These are phyloP conservation scores for Amniataba percoides DNA, from an alignment of 2,797 vertebrate genomes.

Conservation along the genomic window DNA sequence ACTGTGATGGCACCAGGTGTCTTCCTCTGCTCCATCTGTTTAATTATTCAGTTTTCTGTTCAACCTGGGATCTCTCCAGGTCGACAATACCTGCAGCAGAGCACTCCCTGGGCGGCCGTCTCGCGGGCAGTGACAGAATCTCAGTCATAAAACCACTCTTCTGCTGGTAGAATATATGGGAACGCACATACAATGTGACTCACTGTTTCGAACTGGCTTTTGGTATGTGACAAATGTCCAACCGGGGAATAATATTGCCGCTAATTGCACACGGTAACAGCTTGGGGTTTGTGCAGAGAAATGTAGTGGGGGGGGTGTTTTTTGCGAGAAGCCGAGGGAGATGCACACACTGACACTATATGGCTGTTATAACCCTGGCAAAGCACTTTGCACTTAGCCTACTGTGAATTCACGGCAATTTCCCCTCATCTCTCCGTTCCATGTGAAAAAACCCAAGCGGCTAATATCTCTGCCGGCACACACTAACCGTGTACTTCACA, in stretches of 20 bases:
- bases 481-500: constrained; percentile 26
- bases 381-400: constrained; percentile 54
- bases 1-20: constrained; percentile 74
- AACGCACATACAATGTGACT: constrained; percentile 43
- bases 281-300: constrained; percentile 50
- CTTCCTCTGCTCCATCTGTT: constrained; percentile 77
- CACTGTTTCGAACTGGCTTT: constrained; percentile 45
- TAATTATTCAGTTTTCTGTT: constrained; percentile 77
- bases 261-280: constrained; percentile 73
- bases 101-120: constrained; percentile 65
- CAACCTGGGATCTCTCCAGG: constrained; percentile 66
- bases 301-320: constrained; percentile 3
- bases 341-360: constrained; percentile 39
- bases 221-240: constrained; percentile 63
- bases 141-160: constrained; percentile 60
- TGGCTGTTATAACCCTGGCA: constrained; percentile 51
- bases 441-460: constrained; percentile 33
- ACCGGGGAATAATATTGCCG: constrained; percentile 70
- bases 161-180: constrained; percentile 65
- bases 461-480: constrained; percentile 35
- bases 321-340: constrained; percentile 31
- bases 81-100: constrained; percentile 62
- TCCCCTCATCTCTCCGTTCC: constrained; percentile 31
- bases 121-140: constrained; percentile 57
- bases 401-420: constrained; percentile 62